Conservation (phyloP, 2,113 vertebrate species). For the Platichthys flesus region DNA sequence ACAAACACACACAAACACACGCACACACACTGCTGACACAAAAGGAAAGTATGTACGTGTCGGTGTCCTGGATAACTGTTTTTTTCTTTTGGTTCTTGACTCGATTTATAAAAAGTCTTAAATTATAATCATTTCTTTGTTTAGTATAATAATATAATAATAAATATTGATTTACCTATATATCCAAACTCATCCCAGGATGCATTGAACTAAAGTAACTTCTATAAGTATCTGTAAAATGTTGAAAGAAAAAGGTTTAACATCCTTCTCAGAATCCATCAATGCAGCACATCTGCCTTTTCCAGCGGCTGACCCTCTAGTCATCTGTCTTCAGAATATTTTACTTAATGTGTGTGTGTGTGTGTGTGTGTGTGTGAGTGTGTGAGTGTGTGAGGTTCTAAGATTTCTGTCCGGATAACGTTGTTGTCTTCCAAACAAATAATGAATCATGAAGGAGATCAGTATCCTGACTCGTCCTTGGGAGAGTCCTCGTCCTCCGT, state of each 20-base stretch:
- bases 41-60: slow-evolving; percentile 22
- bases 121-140: no score
- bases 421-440: slow-evolving; percentile 2
- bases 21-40: slow-evolving; percentile 33
- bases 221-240: no score
- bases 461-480: neutral
- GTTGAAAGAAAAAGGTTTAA: no score
- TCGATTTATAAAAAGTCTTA: neutral
- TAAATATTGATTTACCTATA: no score
- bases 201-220: no score
- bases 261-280: no score
- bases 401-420: neutral
- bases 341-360: neutral
- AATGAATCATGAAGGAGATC: slow-evolving; percentile 9
- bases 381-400: neutral
- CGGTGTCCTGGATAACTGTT: neutral
- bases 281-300: no score
- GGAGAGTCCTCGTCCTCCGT: neutral
- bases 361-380: neutral
- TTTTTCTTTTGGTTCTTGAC: neutral
- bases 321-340: neutral
- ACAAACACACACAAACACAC: slow-evolving; percentile 14
- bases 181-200: no score
- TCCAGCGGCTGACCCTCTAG: neutral
- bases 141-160: no score